phyloP scores from a whole-genome alignment of 1,140 invertebrate species.

The Rhyacophila brunnea region DNA sequence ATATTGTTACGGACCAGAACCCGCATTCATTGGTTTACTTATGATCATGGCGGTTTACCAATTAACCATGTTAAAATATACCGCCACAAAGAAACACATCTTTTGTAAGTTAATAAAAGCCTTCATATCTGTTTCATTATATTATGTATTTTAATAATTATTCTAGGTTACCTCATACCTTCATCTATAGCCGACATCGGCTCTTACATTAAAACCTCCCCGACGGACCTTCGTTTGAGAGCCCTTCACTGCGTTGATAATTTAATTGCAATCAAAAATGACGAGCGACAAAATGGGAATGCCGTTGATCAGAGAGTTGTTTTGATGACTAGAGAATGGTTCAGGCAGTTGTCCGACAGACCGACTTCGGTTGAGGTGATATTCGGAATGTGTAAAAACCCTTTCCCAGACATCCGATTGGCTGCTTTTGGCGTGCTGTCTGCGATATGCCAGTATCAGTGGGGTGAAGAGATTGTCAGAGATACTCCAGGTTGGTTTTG shows the following conservation, averaged over 20 bases:
- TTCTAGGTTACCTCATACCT: slow-evolving; percentile 49
- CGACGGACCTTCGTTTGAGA: slow-evolving; percentile 60
- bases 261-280: slow-evolving; percentile 46
- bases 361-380: slow-evolving; percentile 46
- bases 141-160: no score
- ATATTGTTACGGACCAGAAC: no score
- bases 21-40: no score
- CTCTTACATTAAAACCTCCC: slow-evolving; percentile 55
- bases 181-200: slow-evolving; percentile 54
- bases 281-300: neutral
- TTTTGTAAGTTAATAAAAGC: no score
- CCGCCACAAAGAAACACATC: no score
- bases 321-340: slow-evolving; percentile 55
- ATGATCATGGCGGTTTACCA: no score
- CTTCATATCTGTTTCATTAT: no score
- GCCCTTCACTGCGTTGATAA: slow-evolving; percentile 61
- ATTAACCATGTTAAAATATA: no score
- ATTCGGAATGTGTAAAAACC: slow-evolving; percentile 56
- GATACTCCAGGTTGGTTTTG: slow-evolving; percentile 51
- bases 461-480: slow-evolving; percentile 63
- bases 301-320: slow-evolving; percentile 51
- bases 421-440: slow-evolving; percentile 55
- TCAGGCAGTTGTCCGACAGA: slow-evolving; percentile 46
- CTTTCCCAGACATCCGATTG: slow-evolving; percentile 64
- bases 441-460: slow-evolving; percentile 56